Conservation (phyloP, 2,888 invertebrate genomes). For the Norana najaformis region DNA sequence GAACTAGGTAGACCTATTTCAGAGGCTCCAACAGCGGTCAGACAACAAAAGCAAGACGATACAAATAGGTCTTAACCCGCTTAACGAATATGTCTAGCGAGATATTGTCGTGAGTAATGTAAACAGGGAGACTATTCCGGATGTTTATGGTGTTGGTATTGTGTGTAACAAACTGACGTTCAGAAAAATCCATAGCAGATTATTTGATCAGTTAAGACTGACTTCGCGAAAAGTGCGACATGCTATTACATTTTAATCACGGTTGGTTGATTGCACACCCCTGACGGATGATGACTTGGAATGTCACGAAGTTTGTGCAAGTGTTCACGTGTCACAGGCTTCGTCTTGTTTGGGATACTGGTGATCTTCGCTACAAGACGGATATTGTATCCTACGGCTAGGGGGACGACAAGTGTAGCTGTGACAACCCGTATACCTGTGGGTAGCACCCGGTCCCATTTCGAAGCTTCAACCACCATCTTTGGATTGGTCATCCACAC, state of each 20-base stretch:
- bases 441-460: background rate
- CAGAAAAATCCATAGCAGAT: background rate
- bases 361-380: background rate
- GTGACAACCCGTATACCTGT: background rate
- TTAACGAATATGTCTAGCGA: no score
- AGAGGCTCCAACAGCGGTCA: background rate
- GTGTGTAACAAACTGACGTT: background rate
- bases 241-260: background rate
- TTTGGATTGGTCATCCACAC: background rate
- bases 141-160: background rate
- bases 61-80: no score
- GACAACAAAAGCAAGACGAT: background rate
- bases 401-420: background rate
- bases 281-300: background rate
- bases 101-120: no score
- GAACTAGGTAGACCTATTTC: background rate
- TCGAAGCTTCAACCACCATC: background rate
- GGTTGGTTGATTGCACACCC: background rate
- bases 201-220: no score
- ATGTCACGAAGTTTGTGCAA: background rate
- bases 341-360: background rate
- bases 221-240: no score
- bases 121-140: background rate
- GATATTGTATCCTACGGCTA: background rate
- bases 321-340: background rate